Conservation (phyloP, 2,113 vertebrate species). For the Pituophis catenifer region DNA sequence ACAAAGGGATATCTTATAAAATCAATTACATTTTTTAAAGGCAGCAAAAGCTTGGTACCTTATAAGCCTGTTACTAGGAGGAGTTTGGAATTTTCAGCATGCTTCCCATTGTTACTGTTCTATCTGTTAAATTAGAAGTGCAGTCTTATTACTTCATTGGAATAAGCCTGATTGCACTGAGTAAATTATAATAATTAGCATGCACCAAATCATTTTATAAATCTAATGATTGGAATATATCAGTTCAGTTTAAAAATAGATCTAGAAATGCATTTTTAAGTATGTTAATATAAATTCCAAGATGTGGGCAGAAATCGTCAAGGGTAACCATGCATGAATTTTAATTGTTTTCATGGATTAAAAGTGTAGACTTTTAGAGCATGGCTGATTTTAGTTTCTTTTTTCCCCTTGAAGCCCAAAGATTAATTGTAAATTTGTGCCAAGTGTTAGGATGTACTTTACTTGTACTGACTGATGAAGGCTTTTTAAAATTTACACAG, state of each 20-base stretch:
- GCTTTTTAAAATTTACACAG: neutral
- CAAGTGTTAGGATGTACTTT: neutral
- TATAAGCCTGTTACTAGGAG: neutral
- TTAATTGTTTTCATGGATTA: neutral
- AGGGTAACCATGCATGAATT: neutral
- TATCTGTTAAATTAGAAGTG: neutral
- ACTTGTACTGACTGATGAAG: neutral
- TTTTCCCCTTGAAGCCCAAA: neutral
- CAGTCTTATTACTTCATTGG: neutral
- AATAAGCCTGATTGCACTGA: neutral
- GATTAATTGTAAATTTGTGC: neutral
- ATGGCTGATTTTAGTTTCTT: neutral
- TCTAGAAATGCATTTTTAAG: neutral
- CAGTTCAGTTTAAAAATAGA: neutral
- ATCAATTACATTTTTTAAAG: neutral
- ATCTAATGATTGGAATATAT: neutral
- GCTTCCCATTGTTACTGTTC: neutral
- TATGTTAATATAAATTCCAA: neutral
- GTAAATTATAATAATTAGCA: neutral
- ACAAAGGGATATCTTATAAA: neutral
- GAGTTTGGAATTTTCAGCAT: neutral
- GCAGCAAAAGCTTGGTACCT: neutral
- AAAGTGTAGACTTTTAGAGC: neutral
- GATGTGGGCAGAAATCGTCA: neutral
- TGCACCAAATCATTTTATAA: neutral